Percentiles rank a stretch among this genome's conserved stretches.
Evolutionary conservation across 2,797 vertebrate genomes (phyloP).

Genomic region (Siniperca undulata): DNA sequence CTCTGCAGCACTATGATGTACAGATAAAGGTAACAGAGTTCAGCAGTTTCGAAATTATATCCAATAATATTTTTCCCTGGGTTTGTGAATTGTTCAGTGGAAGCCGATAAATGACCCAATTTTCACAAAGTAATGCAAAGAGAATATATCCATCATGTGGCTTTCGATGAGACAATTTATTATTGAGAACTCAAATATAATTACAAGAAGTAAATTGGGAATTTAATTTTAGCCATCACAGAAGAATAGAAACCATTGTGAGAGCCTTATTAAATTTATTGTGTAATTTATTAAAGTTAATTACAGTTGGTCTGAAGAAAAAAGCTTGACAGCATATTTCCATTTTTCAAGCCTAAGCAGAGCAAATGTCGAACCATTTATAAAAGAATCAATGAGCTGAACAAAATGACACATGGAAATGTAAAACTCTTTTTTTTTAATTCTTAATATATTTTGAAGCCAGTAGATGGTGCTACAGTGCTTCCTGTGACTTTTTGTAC

Average conservation of each 20-base stretch:
- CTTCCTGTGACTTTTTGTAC: constrained; percentile 13
- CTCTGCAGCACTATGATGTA: background rate
- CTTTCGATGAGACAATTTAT: constrained; percentile 7
- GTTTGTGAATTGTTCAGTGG: constrained; percentile 11
- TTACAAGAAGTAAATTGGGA: constrained; percentile 18
- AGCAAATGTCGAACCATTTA: constrained; percentile 23
- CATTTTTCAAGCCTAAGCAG: constrained; percentile 25
- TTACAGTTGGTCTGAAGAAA: constrained; percentile 35
- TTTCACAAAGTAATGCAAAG: constrained; percentile 10
- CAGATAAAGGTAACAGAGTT: background rate
- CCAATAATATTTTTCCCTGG: background rate
- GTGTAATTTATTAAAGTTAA: constrained; percentile 38
- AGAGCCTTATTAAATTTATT: constrained; percentile 16
- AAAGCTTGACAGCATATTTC: background rate
- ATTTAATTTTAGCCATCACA: constrained; percentile 32
- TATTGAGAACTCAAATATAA: constrained; percentile 2
- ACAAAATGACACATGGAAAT: background rate
- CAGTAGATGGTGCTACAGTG: constrained; percentile 70
- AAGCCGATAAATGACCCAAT: background rate
- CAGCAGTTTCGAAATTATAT: background rate
- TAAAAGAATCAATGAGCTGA: constrained; percentile 6
- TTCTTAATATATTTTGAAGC: background rate
- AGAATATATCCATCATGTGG: constrained; percentile 3
- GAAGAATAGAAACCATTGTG: constrained; percentile 17
- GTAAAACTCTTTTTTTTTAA: background rate